Conservation (phyloP, 2,888 invertebrate species). For the Leptinotarsa rubiginosa region DNA sequence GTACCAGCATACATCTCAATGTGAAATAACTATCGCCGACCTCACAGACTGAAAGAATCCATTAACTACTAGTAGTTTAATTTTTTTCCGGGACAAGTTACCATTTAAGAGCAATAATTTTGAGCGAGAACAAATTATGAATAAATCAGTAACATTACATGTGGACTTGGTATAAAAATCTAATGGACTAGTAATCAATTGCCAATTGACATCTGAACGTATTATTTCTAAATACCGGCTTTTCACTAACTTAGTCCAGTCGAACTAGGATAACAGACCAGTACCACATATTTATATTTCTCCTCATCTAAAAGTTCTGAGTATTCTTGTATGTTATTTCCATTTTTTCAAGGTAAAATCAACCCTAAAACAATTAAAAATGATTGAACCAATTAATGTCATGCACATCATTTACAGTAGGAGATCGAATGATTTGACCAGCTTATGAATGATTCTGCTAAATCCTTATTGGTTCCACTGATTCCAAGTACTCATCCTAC, state of each 20-base stretch:
- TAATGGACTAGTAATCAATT: constrained; percentile 6
- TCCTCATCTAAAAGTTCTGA: too few relatives aligned
- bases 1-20: neutral
- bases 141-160: constrained; percentile 2
- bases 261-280: neutral
- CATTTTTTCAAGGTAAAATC: neutral
- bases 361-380: too few relatives aligned
- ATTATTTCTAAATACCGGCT: constrained; percentile 8
- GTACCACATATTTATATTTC: neutral
- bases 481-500: too few relatives aligned
- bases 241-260: neutral
- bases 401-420: too few relatives aligned
- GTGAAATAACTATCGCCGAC: neutral
- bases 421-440: too few relatives aligned
- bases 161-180: constrained; percentile 1
- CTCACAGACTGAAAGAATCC: constrained; percentile 9
- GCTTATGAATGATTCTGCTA: too few relatives aligned
- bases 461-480: too few relatives aligned
- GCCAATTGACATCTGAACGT: constrained; percentile 11
- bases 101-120: constrained; percentile 14
- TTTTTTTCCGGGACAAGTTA: neutral
- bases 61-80: neutral
- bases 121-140: constrained; percentile 9
- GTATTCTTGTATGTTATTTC: neutral
- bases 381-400: too few relatives aligned